These are phyloP conservation scores for Thaleichthys pacificus DNA, from an alignment of 2,797 vertebrate species.

Conservation along the genomic window DNA sequence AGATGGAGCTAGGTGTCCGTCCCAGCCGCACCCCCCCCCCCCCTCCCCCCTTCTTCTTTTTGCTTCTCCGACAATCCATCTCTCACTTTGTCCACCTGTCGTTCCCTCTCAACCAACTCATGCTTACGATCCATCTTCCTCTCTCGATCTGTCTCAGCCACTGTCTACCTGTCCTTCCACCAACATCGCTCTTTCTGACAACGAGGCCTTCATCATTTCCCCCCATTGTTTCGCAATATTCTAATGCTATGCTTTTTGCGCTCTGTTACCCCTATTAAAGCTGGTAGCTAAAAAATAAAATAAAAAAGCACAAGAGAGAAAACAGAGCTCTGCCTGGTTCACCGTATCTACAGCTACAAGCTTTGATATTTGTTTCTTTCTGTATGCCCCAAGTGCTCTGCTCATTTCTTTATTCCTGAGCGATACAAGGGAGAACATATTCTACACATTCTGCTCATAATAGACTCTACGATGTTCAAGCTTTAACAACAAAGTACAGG, in stretches of 20 bases:
- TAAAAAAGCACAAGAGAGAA: neutral
- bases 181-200: constrained; percentile 26
- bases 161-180: constrained; percentile 23
- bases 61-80: constrained; percentile 32
- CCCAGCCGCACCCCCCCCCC: constrained; percentile 27
- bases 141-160: constrained; percentile 1
- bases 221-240: constrained; percentile 19
- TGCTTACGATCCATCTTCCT: constrained; percentile 48
- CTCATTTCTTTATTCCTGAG: neutral
- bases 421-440: constrained; percentile 19
- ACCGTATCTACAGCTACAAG: no score
- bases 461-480: constrained; percentile 17
- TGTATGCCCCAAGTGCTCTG: neutral
- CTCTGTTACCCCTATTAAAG: neutral
- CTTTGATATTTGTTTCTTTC: no score
- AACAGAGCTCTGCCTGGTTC: neutral
- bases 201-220: constrained; percentile 15
- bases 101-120: constrained; percentile 40
- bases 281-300: neutral
- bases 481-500: constrained; percentile 8
- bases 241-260: constrained; percentile 7
- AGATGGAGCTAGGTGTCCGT: constrained; percentile 39
- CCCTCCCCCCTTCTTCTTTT: constrained; percentile 33
- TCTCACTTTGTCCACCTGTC: constrained; percentile 25
- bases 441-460: constrained; percentile 11